These are phyloP conservation scores for Phymatocera aterrima DNA, from an alignment of 2,888 invertebrate species.

Conservation along the genomic window DNA sequence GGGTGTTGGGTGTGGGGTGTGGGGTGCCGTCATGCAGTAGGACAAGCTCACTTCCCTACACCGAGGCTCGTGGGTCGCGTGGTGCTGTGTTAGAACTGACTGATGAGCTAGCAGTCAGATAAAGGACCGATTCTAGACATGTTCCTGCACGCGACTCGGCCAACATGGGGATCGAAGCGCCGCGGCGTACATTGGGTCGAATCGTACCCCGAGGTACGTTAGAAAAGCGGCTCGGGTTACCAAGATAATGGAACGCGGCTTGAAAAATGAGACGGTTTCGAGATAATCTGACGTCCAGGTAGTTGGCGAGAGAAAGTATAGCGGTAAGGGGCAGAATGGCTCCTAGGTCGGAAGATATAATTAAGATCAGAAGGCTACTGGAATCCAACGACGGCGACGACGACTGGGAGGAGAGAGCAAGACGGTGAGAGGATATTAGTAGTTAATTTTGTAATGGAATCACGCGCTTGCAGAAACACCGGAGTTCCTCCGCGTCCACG, in stretches of 20 bases:
- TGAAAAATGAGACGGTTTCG: conserved; percentile 57
- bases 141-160: conserved; percentile 54
- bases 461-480: conserved; percentile 20
- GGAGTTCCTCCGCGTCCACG: too few relatives aligned
- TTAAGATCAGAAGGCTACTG: conserved; percentile 8
- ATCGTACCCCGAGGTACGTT: not conserved
- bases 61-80: conserved; percentile 6
- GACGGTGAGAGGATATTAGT: not conserved
- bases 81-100: conserved; percentile 54
- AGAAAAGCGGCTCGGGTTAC: conserved; percentile 58
- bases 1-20: too few relatives aligned
- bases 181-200: not conserved
- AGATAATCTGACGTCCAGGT: conserved; percentile 21
- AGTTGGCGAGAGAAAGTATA: not conserved
- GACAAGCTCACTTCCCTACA: not conserved
- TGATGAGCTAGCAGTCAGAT: conserved; percentile 60
- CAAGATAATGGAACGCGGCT: conserved; percentile 60
- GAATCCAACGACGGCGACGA: too few relatives aligned
- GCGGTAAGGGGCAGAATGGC: not conserved
- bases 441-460: conserved; percentile 28
- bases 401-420: not conserved
- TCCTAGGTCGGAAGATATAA: not conserved
- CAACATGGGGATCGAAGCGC: not conserved
- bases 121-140: conserved; percentile 60
- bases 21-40: not conserved